Base-by-base conservation (phyloP, 2,888 invertebrate species). In the Aelia acuminata region DNA sequence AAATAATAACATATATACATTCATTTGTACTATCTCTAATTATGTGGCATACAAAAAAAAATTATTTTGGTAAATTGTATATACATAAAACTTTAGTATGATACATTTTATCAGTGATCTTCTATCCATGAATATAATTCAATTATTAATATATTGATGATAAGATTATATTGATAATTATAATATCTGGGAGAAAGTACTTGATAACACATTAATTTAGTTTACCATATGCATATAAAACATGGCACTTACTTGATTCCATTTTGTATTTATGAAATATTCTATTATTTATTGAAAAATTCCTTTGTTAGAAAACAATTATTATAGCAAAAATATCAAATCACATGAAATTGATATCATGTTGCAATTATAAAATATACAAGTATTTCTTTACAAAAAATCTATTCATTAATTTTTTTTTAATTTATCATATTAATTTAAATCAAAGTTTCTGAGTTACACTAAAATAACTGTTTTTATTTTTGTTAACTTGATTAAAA, bases 21-120 rank as follows among this genome's bases (percentile, higher is more conserved):
- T 35, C 63, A 70, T 70, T 70, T 70, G 63, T 70, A 70, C 63
- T 70, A 35, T 20, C 31, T 70, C 63, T 70, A 70, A 70, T 70
- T 70, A 13, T 10, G 35, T 70, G 63, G 20, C 18, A 1, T 70
- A 70, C 35, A 70, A 31, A 70, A 70, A 31, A 35, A 70, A 70
- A 70, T 35, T 70, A 70, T 70, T 63, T 70, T 70, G 63, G 63
- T 70, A 70, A 57, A 57, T 57, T 57, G 1, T 26, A 57, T 13
- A 57, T 26, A 57, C 26, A 57, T 57, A 26, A 35, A 35, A 18
- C 4, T 31, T 18, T 31, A 18, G 35, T 70, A 35, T 35, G 18
- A 70, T 70, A 1, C 18, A 70, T 35, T 70, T 70, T 35, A 26
- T 1, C 26, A 57, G 43, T 43, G 43, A 7, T 43, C 43, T 43